Conservation (phyloP, 2,888 invertebrate species). For the Bimastos eiseni region DNA sequence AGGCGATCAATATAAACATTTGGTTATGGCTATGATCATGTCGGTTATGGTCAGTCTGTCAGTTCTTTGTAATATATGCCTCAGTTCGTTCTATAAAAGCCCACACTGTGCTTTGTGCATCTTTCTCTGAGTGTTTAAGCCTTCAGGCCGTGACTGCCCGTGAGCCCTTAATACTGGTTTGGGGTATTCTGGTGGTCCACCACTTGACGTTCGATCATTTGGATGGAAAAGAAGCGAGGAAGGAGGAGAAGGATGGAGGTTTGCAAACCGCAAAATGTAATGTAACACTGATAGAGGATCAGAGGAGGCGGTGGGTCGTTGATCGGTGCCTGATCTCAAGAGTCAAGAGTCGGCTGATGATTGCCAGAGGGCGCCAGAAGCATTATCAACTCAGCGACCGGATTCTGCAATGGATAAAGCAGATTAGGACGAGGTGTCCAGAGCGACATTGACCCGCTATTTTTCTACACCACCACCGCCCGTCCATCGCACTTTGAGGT, state of each 20-base stretch:
- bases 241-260: not conserved
- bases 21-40: too few species aligned
- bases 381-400: not conserved
- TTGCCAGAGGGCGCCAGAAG: slow-evolving; percentile 13
- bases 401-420: not conserved
- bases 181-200: not conserved
- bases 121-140: not conserved
- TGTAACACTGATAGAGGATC: not conserved
- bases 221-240: not conserved
- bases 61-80: not conserved
- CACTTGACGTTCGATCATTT: not conserved
- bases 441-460: not conserved
- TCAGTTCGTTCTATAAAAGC: not conserved
- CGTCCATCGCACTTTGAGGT: not conserved
- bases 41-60: too few species aligned
- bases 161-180: not conserved
- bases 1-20: too few species aligned
- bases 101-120: not conserved
- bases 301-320: not conserved
- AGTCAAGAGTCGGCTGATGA: not conserved
- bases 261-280: not conserved
- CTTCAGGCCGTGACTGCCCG: not conserved
- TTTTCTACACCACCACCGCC: not conserved
- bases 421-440: not conserved
- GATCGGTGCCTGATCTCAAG: not conserved